Evolutionary conservation across 2,888 invertebrate genomes (phyloP).

Genomic region (Phyto melanocephala): DNA sequence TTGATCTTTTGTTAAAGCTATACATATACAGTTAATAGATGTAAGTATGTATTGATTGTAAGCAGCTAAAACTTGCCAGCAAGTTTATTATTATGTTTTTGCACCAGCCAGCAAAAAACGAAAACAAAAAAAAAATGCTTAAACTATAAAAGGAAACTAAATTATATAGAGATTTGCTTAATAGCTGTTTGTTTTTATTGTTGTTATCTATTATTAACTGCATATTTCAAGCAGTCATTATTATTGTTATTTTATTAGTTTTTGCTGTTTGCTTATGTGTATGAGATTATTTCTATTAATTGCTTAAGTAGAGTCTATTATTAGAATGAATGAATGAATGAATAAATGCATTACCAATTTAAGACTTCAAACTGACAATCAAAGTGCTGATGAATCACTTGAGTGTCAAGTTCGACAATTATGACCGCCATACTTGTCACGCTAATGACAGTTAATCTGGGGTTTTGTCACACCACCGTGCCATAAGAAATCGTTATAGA

Average conservation of each 20-base stretch:
- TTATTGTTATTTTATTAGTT: neutral
- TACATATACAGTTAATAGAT: neutral
- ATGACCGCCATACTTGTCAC: conserved; percentile 66
- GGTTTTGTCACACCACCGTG: neutral
- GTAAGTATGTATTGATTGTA: no score
- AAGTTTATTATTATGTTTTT: neutral
- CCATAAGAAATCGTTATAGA: conserved; percentile 11
- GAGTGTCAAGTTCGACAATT: conserved; percentile 66
- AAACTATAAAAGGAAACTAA: conserved; percentile 60
- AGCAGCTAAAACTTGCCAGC: neutral
- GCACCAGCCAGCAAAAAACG: neutral
- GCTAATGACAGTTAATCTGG: conserved; percentile 61
- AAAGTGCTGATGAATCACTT: conserved; percentile 67
- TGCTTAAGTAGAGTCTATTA: conserved; percentile 43
- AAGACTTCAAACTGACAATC: conserved; percentile 62
- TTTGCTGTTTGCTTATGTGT: no score
- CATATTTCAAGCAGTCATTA: conserved; percentile 46
- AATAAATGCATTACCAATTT: conserved; percentile 59
- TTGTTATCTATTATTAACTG: conserved; percentile 46
- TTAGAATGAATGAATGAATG: conserved; percentile 23
- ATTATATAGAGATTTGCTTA: conserved; percentile 52
- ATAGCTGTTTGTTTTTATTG: conserved; percentile 21
- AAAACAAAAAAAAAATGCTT: conserved; percentile 26
- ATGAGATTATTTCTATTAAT: conserved; percentile 11
- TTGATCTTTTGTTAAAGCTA: conserved; percentile 39